Percentiles rank a stretch among this genome's conserved stretches.
Evolutionary conservation across 1,140 invertebrate genomes (phyloP).

Genomic region (Pogonognathellus flavescens): DNA sequence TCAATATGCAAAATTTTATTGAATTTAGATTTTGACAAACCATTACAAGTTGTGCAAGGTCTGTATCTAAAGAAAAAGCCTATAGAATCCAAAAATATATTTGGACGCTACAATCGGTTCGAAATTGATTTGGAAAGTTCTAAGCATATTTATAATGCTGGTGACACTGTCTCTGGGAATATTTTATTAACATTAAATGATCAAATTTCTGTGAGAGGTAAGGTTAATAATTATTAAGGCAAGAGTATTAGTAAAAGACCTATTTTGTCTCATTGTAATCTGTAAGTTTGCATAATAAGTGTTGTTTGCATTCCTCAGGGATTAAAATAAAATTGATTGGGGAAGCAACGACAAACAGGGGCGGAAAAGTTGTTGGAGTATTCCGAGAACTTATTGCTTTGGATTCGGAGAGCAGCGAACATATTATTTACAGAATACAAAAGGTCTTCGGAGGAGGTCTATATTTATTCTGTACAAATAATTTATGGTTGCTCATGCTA

Average conservation of each 20-base stretch:
- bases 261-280: no score
- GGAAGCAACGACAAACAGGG: slow-evolving; percentile 7
- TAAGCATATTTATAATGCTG: not conserved
- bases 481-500: not conserved
- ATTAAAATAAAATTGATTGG: slow-evolving; percentile 41
- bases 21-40: slow-evolving; percentile 22
- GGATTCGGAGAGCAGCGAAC: not conserved
- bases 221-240: not conserved
- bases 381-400: not conserved
- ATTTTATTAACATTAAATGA: not conserved
- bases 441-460: not conserved
- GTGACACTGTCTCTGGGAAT: slow-evolving; percentile 12
- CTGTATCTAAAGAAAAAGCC: slow-evolving; percentile 24
- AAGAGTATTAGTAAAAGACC: no score
- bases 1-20: not conserved
- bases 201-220: slow-evolving; percentile 17
- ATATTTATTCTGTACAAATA: not conserved
- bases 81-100: not conserved
- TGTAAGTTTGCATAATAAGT: no score
- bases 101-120: not conserved
- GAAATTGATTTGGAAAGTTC: slow-evolving; percentile 35
- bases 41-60: slow-evolving; percentile 1
- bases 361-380: not conserved
- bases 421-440: slow-evolving; percentile 34
- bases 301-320: not conserved